These are phyloP conservation scores for Neuroscelio doddi DNA, from an alignment of 2,888 invertebrate species.

Conservation along the genomic window DNA sequence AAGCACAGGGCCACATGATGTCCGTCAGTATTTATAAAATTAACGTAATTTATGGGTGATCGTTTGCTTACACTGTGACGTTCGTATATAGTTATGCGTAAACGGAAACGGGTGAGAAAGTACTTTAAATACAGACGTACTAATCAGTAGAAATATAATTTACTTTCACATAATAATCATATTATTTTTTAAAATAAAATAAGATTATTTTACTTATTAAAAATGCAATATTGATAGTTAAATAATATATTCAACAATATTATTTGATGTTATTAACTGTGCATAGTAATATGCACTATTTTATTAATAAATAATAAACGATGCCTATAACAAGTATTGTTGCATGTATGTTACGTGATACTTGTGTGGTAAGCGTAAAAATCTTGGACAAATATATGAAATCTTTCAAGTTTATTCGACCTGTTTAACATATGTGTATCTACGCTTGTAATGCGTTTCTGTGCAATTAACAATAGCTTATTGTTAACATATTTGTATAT, in stretches of 20 bases:
- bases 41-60: conserved; percentile 48
- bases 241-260: neutral
- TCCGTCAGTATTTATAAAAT: conserved; percentile 49
- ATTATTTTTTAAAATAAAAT: too few species aligned
- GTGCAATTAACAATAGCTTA: conserved; percentile 23
- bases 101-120: neutral
- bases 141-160: too few species aligned
- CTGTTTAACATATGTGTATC: conserved; percentile 25
- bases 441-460: conserved; percentile 20
- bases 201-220: neutral
- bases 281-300: too few species aligned
- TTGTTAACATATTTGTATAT: conserved; percentile 36
- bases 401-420: conserved; percentile 13
- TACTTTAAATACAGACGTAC: neutral
- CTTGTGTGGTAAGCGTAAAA: conserved; percentile 11
- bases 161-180: too few species aligned
- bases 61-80: conserved; percentile 13
- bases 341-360: too few species aligned
- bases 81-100: neutral
- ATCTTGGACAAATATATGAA: conserved; percentile 14
- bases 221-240: neutral
- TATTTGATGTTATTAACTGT: neutral
- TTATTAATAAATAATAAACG: too few species aligned
- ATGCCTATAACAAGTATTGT: too few species aligned
- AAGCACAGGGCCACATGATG: conserved; percentile 30